Evolutionary conservation across 64 coral and sea anemone species (phyloP).

Genomic region (Orbicella faveolata): DNA sequence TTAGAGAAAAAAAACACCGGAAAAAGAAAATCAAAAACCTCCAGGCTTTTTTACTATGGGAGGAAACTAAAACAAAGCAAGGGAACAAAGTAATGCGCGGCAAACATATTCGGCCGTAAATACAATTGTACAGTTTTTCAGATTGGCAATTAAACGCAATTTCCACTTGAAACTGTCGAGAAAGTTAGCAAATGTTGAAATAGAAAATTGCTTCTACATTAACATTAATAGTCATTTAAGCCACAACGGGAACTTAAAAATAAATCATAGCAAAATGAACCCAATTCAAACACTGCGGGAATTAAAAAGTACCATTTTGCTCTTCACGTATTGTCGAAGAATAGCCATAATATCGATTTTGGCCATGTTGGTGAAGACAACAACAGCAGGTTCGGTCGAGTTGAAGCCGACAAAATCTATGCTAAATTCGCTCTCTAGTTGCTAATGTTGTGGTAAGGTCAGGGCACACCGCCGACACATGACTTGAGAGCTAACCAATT

Average conservation of each 20-base stretch:
- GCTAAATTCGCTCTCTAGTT: not conserved
- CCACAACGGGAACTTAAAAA: not conserved
- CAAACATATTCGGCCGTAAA: not conserved
- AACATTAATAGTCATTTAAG: not conserved
- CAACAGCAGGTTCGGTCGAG: not conserved
- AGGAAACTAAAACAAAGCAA: not conserved
- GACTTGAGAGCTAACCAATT: not conserved
- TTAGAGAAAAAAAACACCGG: not conserved
- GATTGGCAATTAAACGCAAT: not conserved
- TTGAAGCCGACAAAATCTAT: not conserved
- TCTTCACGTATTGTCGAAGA: conserved; percentile 12
- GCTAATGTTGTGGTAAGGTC: not conserved
- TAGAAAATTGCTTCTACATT: not conserved
- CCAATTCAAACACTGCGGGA: not conserved
- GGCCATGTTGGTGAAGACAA: not conserved
- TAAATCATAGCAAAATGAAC: not conserved
- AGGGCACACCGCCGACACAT: not conserved
- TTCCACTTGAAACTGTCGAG: not conserved
- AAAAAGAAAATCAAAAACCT: not conserved
- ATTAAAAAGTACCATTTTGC: conserved; percentile 27
- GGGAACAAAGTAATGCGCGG: not conserved
- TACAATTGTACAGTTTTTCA: not conserved
- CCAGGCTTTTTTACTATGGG: not conserved
- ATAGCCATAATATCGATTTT: not conserved
- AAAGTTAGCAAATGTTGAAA: not conserved